phyloP scores from a whole-genome alignment of 2,797 vertebrate species.

The Acanthornis magna region DNA sequence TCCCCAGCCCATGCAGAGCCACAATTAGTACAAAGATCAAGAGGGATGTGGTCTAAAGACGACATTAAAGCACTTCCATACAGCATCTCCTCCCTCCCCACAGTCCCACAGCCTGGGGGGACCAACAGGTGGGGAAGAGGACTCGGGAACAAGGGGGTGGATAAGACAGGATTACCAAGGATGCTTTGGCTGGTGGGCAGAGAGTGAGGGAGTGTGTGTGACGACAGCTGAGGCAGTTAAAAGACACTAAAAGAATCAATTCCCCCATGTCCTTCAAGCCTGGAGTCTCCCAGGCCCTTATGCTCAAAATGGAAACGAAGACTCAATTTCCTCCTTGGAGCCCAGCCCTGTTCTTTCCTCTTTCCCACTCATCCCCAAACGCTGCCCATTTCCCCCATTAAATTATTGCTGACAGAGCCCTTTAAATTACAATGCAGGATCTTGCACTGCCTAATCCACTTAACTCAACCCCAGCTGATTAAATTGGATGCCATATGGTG shows the following conservation, averaged over 20 bases:
- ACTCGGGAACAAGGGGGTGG: background rate
- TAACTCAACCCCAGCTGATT: constrained; percentile 70
- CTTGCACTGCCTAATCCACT: constrained; percentile 65
- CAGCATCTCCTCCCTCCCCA: background rate
- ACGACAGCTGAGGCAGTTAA: background rate
- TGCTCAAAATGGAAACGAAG: background rate
- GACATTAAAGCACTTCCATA: background rate
- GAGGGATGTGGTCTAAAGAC: background rate
- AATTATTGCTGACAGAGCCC: constrained; percentile 60
- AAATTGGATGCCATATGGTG: constrained; percentile 73
- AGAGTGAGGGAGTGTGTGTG: background rate
- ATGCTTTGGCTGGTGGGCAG: background rate
- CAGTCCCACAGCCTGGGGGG: background rate
- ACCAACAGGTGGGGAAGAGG: constrained; percentile 24
- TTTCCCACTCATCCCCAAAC: constrained; percentile 20
- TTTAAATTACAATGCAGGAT: constrained; percentile 61
- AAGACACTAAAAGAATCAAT: background rate
- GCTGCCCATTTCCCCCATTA: constrained; percentile 24
- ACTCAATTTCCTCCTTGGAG: background rate
- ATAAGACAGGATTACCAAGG: background rate
- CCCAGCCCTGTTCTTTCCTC: background rate
- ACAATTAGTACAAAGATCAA: background rate
- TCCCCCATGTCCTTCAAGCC: background rate
- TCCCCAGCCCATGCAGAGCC: background rate
- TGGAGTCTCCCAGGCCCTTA: constrained; percentile 12